A percentile compares a stretch with the other conserved stretches of the same genome.
These are phyloP conservation scores for Plagiodera versicolora DNA, from an alignment of 2,888 invertebrate genomes.

Conservation along the genomic window DNA sequence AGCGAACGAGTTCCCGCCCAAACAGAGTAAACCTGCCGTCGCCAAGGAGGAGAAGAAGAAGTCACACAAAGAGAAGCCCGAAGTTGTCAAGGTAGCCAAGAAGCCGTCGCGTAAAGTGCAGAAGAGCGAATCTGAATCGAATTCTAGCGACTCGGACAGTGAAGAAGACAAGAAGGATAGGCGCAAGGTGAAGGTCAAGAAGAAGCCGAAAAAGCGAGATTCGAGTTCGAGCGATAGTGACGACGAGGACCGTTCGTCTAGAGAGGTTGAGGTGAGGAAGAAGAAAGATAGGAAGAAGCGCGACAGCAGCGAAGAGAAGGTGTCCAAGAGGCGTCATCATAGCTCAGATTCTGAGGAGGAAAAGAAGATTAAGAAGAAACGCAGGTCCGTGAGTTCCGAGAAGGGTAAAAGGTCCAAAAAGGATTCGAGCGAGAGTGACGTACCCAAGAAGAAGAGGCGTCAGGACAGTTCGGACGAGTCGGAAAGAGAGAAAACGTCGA, in stretches of 20 bases:
- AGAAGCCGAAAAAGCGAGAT: constrained; percentile 54
- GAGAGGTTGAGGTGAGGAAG: constrained; percentile 53
- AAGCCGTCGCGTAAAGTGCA: constrained; percentile 46
- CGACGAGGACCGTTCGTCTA: constrained; percentile 50
- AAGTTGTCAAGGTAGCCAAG: constrained; percentile 48
- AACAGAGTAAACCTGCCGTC: constrained; percentile 46
- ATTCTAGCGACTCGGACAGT: constrained; percentile 52
- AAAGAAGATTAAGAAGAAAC: constrained; percentile 60
- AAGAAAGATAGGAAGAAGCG: constrained; percentile 58
- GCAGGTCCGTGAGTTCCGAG: constrained; percentile 54
- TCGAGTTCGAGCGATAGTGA: constrained; percentile 57
- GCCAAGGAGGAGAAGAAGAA: constrained; percentile 57
- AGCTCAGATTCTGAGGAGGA: constrained; percentile 64
- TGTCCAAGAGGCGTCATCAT: constrained; percentile 59
- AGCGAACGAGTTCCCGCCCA: constrained; percentile 63
- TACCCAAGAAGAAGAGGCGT: constrained; percentile 47
- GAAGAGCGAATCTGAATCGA: constrained; percentile 52
- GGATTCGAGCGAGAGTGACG: constrained; percentile 52
- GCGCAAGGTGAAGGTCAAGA: constrained; percentile 48
- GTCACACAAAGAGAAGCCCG: constrained; percentile 48
- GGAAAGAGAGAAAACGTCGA: constrained; percentile 49
- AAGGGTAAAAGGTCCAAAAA: constrained; percentile 56
- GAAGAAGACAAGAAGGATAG: constrained; percentile 46
- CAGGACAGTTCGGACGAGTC: constrained; percentile 51
- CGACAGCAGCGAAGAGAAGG: constrained; percentile 57